Percentiles rank a stretch among this genome's conserved stretches.
Conservation (phyloP, 2,888 invertebrate species). For the Thelaira solivaga region DNA sequence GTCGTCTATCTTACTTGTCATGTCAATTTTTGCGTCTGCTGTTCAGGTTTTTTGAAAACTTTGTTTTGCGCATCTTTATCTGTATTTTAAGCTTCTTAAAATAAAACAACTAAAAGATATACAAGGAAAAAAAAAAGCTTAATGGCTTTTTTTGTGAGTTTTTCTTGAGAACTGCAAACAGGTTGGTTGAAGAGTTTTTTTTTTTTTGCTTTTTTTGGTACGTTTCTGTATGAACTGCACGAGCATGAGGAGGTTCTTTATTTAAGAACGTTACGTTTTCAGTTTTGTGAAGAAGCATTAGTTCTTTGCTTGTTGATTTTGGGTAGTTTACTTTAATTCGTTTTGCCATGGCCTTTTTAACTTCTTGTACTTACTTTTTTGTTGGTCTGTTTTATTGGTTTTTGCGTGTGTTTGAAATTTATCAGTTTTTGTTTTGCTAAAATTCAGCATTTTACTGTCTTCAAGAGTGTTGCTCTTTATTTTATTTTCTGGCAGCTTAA, state of each 20-base stretch:
- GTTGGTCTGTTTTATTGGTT: conserved; percentile 3
- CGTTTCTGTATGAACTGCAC: neutral
- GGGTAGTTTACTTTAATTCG: conserved; percentile 50
- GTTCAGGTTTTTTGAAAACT: conserved; percentile 5
- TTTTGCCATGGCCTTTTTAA: conserved; percentile 47
- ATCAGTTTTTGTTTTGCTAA: conserved; percentile 60
- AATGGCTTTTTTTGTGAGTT: conserved; percentile 14
- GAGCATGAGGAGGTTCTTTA: conserved; percentile 27
- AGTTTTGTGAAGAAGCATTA: conserved; percentile 2
- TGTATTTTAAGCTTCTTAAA: conserved; percentile 48
- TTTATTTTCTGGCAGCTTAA: conserved; percentile 18
- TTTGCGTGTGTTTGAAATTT: conserved; percentile 26
- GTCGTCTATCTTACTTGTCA: conserved; percentile 7
- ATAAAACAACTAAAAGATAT: conserved; percentile 10
- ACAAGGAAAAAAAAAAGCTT: neutral
- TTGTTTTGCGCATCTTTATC: conserved; percentile 44
- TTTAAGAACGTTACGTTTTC: conserved; percentile 1
- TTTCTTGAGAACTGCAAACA: conserved; percentile 57
- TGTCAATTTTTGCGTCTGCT: neutral
- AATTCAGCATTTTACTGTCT: neutral
- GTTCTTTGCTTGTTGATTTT: conserved; percentile 28
- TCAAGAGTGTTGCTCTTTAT: neutral
- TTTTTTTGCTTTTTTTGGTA: neutral
- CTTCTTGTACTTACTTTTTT: conserved; percentile 32
- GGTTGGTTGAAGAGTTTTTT: conserved; percentile 41